These are phyloP conservation scores for Takifugu rubripes DNA, from an alignment of 2,797 vertebrate species.

Conservation along the genomic window DNA sequence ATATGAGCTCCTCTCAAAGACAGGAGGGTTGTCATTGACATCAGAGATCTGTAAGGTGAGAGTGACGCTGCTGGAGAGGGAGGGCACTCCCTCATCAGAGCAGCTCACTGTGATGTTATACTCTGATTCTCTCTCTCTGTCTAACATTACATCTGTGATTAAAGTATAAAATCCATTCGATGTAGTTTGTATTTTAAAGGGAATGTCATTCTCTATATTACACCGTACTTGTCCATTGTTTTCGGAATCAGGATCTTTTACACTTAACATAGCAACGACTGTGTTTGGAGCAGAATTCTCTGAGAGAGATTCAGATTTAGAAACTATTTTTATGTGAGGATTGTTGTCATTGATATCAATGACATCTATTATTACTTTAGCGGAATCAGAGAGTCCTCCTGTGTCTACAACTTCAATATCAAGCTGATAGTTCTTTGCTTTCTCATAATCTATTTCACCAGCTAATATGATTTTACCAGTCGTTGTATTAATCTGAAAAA, in stretches of 20 bases:
- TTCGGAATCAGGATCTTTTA: background rate
- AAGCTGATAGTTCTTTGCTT: background rate
- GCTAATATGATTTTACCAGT: background rate
- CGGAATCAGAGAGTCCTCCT: background rate
- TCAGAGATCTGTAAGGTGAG: too few species aligned
- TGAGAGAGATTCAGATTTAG: background rate
- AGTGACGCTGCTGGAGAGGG: too few species aligned
- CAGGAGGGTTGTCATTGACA: too few species aligned
- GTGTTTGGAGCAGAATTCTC: background rate
- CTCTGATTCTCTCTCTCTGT: slow-evolving; percentile 40
- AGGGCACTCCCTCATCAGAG: too few species aligned
- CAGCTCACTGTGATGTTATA: slow-evolving; percentile 56
- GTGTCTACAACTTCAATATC: background rate
- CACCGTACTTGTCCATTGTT: background rate
- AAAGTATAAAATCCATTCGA: slow-evolving; percentile 53
- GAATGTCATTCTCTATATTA: background rate
- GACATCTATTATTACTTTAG: background rate
- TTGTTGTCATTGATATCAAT: background rate
- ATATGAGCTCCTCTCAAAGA: too few species aligned
- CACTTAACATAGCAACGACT: slow-evolving; percentile 6
- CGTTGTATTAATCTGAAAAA: background rate
- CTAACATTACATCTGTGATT: slow-evolving; percentile 45
- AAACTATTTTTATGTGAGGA: background rate
- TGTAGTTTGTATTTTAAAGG: background rate
- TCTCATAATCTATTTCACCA: background rate